Percentiles rank a stretch among this genome's conserved stretches.
These are phyloP conservation scores for Strigamia transsilvanica DNA, from an alignment of 2,888 invertebrate genomes.

Conservation along the genomic window DNA sequence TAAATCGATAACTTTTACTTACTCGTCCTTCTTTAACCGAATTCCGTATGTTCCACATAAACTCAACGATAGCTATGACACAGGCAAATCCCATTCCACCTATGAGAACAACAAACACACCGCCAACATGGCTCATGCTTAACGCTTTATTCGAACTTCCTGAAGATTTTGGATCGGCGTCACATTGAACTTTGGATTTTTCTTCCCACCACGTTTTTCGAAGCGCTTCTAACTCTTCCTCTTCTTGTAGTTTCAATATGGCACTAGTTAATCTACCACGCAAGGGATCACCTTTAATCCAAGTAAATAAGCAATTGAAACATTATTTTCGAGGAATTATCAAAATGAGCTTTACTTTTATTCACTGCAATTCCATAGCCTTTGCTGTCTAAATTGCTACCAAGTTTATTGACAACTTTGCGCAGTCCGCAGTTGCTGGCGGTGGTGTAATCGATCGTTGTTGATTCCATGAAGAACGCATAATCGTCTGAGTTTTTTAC, in stretches of 20 bases:
- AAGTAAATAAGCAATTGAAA: background rate
- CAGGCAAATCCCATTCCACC: conserved; percentile 91
- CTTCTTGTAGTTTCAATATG: conserved; percentile 91
- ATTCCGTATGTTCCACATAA: conserved; percentile 94
- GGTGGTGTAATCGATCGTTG: conserved; percentile 92
- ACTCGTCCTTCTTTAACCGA: conserved; percentile 91
- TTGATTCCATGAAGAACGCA: conserved; percentile 97
- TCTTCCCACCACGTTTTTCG: conserved; percentile 99
- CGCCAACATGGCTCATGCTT: conserved; percentile 88
- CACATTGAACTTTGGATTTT: conserved; percentile 72
- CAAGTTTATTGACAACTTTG: conserved; percentile 72
- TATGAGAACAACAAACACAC: conserved; percentile 93
- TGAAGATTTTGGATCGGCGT: conserved; percentile 52
- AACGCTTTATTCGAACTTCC: conserved; percentile 60
- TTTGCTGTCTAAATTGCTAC: conserved; percentile 90
- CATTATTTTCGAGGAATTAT: too few species aligned
- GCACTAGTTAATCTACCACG: conserved; percentile 92
- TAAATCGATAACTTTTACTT: too few species aligned
- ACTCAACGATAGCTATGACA: conserved; percentile 92
- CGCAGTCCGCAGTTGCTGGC: conserved; percentile 87
- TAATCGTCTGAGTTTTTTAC: conserved; percentile 79
- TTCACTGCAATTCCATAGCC: conserved; percentile 96
- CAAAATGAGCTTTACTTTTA: too few species aligned
- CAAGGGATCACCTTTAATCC: conserved; percentile 83
- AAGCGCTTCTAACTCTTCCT: conserved; percentile 67